Conservation (phyloP, 2,113 vertebrate genomes). For the Typhlomys cinereus region DNA sequence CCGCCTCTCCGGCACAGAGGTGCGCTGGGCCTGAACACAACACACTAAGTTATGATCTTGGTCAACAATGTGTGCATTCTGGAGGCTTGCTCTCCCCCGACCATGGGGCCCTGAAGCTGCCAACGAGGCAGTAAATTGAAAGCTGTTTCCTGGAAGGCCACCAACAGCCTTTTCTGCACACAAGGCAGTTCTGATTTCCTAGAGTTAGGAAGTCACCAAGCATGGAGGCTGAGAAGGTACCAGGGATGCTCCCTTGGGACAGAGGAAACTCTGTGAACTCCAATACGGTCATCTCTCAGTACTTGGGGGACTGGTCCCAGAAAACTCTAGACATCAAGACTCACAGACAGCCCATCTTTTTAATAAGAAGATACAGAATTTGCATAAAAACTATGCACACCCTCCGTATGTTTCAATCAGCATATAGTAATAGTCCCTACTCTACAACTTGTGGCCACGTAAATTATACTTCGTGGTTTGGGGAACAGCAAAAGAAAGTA, state of each 20-base stretch:
- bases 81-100: background rate
- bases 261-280: background rate
- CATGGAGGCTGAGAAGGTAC: background rate
- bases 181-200: background rate
- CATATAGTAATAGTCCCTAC: background rate
- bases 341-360: background rate
- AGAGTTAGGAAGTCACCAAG: background rate
- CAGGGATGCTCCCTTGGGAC: background rate
- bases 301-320: background rate
- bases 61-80: conserved; percentile 30
- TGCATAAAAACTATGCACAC: background rate
- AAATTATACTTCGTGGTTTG: background rate
- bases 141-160: background rate
- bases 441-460: background rate
- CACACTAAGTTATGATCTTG: background rate
- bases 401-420: background rate
- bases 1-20: background rate
- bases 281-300: background rate
- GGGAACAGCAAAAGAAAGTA: background rate
- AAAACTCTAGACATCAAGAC: background rate
- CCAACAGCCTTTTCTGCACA: background rate
- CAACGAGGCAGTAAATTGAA: background rate
- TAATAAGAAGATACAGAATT: background rate
- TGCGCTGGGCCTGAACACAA: background rate
- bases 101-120: background rate